Evolutionary conservation across 2,113 vertebrate species (phyloP).

Genomic region (Perca fluviatilis): DNA sequence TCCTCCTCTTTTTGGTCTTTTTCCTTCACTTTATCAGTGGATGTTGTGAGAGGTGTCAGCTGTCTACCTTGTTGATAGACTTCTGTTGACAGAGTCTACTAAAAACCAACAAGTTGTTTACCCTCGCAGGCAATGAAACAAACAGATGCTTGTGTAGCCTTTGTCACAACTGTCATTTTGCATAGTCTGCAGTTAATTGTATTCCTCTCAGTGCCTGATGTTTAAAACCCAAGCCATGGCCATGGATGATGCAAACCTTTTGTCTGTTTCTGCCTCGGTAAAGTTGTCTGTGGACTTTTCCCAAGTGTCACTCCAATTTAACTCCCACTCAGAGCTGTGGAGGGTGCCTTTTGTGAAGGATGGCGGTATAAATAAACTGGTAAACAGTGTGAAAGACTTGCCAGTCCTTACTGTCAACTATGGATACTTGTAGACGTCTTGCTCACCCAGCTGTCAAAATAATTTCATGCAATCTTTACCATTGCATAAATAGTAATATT

Average conservation of each 20-base stretch:
- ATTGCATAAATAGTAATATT: too few species aligned
- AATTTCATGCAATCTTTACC: neutral
- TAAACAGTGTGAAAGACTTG: neutral
- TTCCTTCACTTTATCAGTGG: neutral
- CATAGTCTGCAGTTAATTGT: neutral
- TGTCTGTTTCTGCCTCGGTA: neutral
- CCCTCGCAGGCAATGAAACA: neutral
- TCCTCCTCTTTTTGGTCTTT: neutral
- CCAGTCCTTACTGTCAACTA: neutral
- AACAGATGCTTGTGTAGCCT: neutral
- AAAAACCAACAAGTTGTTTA: neutral
- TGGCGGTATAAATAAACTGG: neutral
- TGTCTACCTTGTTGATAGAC: neutral
- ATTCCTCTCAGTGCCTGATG: neutral
- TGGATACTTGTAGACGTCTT: neutral
- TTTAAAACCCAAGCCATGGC: neutral
- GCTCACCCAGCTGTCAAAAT: neutral
- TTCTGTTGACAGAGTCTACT: neutral
- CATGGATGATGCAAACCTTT: neutral
- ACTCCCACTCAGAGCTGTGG: neutral
- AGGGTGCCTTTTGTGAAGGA: neutral
- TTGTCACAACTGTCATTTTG: neutral
- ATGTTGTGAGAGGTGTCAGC: constrained; percentile 8
- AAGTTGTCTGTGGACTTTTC: neutral
- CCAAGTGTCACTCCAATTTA: neutral